Evolutionary conservation across 2,888 invertebrate genomes (phyloP).

Genomic region (Spilarctia lutea): DNA sequence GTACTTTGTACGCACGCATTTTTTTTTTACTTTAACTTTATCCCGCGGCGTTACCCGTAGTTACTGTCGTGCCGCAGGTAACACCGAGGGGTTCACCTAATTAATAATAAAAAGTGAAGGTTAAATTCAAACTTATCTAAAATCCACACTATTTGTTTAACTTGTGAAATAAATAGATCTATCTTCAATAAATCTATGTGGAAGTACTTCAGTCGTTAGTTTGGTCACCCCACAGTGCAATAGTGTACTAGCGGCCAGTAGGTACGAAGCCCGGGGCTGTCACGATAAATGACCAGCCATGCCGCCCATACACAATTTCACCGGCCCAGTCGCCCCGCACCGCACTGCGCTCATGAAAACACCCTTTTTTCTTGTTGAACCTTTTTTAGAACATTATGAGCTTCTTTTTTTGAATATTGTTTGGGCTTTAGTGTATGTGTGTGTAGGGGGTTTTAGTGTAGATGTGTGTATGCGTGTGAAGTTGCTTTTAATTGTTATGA

Average conservation of each 20-base stretch:
- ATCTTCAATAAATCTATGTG: not conserved
- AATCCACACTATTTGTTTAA: too few species aligned
- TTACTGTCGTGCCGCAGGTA: too few species aligned
- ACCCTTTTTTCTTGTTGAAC: slow-evolving; percentile 56
- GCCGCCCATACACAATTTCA: slow-evolving; percentile 80
- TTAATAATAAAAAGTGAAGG: not conserved
- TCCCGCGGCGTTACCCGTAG: too few species aligned
- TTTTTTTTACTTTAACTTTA: too few species aligned
- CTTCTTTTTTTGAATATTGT: slow-evolving; percentile 51
- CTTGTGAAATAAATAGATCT: not conserved
- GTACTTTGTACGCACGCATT: too few species aligned
- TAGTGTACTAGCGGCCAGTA: slow-evolving; percentile 69
- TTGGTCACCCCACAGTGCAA: slow-evolving; percentile 33
- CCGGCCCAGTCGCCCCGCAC: slow-evolving; percentile 61
- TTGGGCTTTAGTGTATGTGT: slow-evolving; percentile 29
- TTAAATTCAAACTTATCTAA: not conserved
- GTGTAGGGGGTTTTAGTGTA: not conserved
- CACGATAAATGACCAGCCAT: slow-evolving; percentile 79
- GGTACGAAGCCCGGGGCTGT: slow-evolving; percentile 78
- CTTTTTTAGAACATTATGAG: slow-evolving; percentile 52
- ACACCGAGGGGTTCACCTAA: too few species aligned
- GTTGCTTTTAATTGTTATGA: slow-evolving; percentile 4
- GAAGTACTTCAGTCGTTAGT: not conserved
- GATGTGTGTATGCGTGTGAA: not conserved
- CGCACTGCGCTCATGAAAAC: slow-evolving; percentile 68